phyloP scores from a whole-genome alignment of 2,888 invertebrate species.

The Cantharis flavilabris region DNA sequence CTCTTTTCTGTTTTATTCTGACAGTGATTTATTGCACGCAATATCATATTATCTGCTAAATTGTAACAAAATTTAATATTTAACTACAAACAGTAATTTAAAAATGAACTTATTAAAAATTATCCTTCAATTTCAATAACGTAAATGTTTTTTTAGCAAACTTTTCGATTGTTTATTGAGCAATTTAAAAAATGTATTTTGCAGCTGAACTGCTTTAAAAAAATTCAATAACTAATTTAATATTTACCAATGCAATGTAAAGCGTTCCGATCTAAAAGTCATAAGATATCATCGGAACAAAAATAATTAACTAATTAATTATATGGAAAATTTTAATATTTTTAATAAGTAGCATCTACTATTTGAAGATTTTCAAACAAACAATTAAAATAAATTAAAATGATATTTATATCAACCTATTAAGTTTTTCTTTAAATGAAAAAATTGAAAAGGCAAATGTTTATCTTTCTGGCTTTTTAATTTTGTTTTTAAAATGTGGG shows the following conservation, averaged over 20 bases:
- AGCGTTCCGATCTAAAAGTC: no score
- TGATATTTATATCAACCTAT: no score
- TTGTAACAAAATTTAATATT: background rate
- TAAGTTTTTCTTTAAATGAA: background rate
- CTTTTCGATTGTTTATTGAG: background rate
- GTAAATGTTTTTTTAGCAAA: background rate
- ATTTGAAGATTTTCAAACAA: no score
- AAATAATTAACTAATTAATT: no score
- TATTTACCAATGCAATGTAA: no score
- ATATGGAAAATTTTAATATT: no score
- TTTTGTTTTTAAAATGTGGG: background rate
- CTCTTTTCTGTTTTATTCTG: background rate
- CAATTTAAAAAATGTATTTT: background rate
- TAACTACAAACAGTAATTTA: background rate
- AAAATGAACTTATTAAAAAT: background rate
- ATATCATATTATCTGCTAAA: background rate
- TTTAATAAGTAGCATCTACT: no score
- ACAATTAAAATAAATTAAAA: no score
- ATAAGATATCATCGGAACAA: no score
- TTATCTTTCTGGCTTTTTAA: background rate
- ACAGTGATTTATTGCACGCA: conserved; percentile 8
- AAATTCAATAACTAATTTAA: no score
- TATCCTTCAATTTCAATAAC: background rate
- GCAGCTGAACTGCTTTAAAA: no score
- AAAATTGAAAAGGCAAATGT: background rate